A percentile compares a stretch with the other conserved stretches of the same genome.
These are phyloP conservation scores for Antheraea pernyi DNA, from an alignment of 1,140 invertebrate genomes.

Conservation along the genomic window DNA sequence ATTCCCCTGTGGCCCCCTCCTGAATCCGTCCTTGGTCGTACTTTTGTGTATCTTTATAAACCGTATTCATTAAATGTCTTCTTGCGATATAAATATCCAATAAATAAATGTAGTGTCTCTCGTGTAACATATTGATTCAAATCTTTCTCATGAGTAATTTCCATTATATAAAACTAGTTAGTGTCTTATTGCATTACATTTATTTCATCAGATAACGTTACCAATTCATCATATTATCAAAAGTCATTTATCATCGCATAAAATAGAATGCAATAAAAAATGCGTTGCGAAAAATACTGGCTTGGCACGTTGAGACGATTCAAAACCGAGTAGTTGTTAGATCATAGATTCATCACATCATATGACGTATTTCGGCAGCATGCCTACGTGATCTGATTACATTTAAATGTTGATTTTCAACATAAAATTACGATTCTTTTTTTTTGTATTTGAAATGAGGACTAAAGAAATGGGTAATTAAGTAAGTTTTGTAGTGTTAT, in stretches of 20 bases:
- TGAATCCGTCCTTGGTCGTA: too few species aligned
- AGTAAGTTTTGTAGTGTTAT: too few species aligned
- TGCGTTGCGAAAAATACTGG: conserved; percentile 10
- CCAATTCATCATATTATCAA: conserved; percentile 10
- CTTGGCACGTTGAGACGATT: not conserved
- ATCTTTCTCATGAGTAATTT: not conserved
- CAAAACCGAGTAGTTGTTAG: not conserved
- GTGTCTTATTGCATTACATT: not conserved
- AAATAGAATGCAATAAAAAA: not conserved
- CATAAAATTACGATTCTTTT: not conserved
- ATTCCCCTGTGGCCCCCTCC: too few species aligned
- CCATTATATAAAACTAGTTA: not conserved
- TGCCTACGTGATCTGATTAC: not conserved
- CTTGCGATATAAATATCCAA: too few species aligned
- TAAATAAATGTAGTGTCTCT: too few species aligned
- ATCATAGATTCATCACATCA: not conserved
- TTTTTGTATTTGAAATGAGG: not conserved
- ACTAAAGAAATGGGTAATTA: too few species aligned
- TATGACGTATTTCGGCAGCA: not conserved
- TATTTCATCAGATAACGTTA: not conserved
- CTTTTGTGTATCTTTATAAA: too few species aligned
- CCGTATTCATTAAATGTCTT: too few species aligned
- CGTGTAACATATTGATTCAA: too few species aligned
- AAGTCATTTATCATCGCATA: conserved; percentile 8
- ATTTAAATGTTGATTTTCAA: not conserved